phyloP scores from a whole-genome alignment of 2,888 invertebrate genomes.

The Diarsia mendica region DNA sequence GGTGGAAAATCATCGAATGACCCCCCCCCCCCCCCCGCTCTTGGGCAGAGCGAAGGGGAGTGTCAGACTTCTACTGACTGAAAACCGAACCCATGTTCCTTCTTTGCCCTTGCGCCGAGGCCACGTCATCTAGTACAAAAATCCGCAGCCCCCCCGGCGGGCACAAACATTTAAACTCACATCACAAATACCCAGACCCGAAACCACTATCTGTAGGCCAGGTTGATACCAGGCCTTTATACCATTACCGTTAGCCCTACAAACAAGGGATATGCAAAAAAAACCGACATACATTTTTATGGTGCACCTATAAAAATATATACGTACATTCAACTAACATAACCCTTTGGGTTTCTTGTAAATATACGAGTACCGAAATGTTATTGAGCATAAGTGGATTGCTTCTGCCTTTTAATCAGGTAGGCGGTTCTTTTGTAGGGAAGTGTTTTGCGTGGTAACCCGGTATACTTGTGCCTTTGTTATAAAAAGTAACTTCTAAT shows the following conservation, averaged over 20 bases:
- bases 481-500: slow-evolving; percentile 46
- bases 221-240: neutral
- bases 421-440: slow-evolving; percentile 35
- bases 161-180: no score
- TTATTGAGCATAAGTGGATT: slow-evolving; percentile 63
- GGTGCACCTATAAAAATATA: slow-evolving; percentile 68
- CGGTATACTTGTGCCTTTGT: slow-evolving; percentile 33
- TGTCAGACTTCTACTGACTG: no score
- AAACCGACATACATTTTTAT: slow-evolving; percentile 70
- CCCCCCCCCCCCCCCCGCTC: no score
- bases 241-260: slow-evolving; percentile 39
- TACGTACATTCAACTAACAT: slow-evolving; percentile 60
- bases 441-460: neutral
- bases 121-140: no score
- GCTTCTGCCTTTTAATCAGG: slow-evolving; percentile 59
- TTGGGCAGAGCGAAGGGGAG: no score
- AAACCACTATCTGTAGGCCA: no score
- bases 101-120: no score
- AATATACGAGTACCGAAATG: slow-evolving; percentile 49
- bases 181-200: no score
- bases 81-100: no score
- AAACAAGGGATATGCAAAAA: slow-evolving; percentile 46
- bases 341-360: slow-evolving; percentile 52
- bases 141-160: no score
- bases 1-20: no score